Evolutionary conservation across 1,140 invertebrate species (phyloP), one percentile per base, ranked within the genome.

Genomic region (Drosophila sp.): DNA sequence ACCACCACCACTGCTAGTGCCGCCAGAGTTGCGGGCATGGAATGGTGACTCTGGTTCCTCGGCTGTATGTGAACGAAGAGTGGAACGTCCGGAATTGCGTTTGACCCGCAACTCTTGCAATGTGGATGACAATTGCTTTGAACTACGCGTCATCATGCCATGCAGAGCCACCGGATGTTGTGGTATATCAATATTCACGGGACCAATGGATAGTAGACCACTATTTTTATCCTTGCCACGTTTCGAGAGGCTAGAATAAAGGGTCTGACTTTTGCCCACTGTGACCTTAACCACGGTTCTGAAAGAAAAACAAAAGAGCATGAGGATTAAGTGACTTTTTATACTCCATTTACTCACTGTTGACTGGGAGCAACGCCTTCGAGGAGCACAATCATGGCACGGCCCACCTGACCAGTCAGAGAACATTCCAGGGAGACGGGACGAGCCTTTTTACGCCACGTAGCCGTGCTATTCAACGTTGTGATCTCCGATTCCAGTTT

Each of bases 81-180:
- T 87, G 77, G 96, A 93, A 40, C 96, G 93, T 41, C 96, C 96
- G 0, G 96, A 95, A 2, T 96, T 95, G 76, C 96, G 94, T 7
- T 96, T 96, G 1, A 97, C 96, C 30, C 96, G 92, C n/a, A 96
- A 89, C 93, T 96, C 96, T 92, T 97, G 96, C 41, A 98, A 91
- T 1, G 97, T 98, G n/a, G 96, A 97, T 10, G 97, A 98, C 2
- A 99, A 93, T 89, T 98, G 97, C 81, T 98, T 97, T 63, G 97
- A 98, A 47, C 97, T 97, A 78, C 98, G 94, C 0, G 98, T 98
- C 95, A 99, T 98, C 97, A 99, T 98, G 57, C 97, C 97, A 92
- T 99, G 98, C 61, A 99, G 93, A 32, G 97, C 97, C 0, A 99
- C 97, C 0, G 98, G 98, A 93, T 99, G 98, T 91, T 99, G 98